Percentiles rank a stretch among this genome's conserved stretches.
These are phyloP conservation scores for Gallinago media DNA, from an alignment of 2,113 vertebrate species.

Conservation along the genomic window DNA sequence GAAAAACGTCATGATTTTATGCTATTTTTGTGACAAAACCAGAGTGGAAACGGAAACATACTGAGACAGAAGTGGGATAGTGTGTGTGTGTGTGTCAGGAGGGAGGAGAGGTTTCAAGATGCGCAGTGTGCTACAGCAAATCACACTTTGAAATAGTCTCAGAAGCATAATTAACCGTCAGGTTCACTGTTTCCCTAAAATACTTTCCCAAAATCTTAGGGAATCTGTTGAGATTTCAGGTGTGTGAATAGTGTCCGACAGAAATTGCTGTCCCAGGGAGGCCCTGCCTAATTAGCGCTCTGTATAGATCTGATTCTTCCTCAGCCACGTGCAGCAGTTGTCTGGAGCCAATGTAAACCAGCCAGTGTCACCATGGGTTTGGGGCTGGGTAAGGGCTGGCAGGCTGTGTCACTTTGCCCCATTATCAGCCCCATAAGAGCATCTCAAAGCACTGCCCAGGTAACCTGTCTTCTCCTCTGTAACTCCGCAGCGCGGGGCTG, in stretches of 20 bases:
- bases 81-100: not conserved
- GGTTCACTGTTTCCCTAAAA: not conserved
- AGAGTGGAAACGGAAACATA: not conserved
- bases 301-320: not conserved
- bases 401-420: not conserved
- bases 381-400: not conserved
- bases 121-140: not conserved
- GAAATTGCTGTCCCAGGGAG: not conserved
- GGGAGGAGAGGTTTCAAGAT: not conserved
- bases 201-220: not conserved
- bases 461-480: not conserved
- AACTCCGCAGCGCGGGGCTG: not conserved
- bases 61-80: not conserved
- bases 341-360: not conserved
- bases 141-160: not conserved
- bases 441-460: not conserved
- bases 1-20: not conserved
- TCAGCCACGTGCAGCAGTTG: accelerated
- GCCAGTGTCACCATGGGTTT: not conserved
- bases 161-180: not conserved
- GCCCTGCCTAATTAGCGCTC: not conserved
- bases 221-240: not conserved
- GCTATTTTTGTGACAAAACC: slow-evolving; percentile 9
- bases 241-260: not conserved
- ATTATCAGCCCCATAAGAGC: not conserved